Evolutionary conservation across 1,140 invertebrate genomes (phyloP).

Genomic region (Eupristina koningsbergeri): DNA sequence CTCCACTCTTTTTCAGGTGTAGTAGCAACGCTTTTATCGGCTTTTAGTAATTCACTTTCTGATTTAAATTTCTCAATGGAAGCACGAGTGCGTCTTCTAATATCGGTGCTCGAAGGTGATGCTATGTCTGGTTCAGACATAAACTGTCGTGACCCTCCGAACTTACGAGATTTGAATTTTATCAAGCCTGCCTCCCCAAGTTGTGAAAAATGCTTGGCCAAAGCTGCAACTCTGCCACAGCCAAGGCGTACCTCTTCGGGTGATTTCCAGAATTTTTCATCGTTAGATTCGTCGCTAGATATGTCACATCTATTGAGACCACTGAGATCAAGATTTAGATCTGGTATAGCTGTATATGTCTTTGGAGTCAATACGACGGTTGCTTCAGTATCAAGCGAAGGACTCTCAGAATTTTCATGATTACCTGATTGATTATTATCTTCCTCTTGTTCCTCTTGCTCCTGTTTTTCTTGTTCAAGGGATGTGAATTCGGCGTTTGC

Average conservation of each 20-base stretch:
- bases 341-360: conserved; percentile 59
- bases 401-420: conserved; percentile 49
- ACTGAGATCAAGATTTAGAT: conserved; percentile 67
- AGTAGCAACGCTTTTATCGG: conserved; percentile 59
- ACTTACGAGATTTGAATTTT: conserved; percentile 60
- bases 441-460: conserved; percentile 1
- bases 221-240: conserved; percentile 76
- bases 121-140: conserved; percentile 68
- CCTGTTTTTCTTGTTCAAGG: not conserved
- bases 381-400: conserved; percentile 43
- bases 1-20: conserved; percentile 65
- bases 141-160: conserved; percentile 60
- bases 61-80: conserved; percentile 58
- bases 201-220: conserved; percentile 76
- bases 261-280: conserved; percentile 76
- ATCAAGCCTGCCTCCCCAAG: conserved; percentile 71
- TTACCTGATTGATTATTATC: not conserved
- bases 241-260: conserved; percentile 77
- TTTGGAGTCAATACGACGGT: conserved; percentile 47
- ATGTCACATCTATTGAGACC: conserved; percentile 65
- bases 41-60: conserved; percentile 58
- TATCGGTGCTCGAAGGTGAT: conserved; percentile 54
- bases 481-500: not conserved
- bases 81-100: conserved; percentile 42
- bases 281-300: conserved; percentile 68